These are phyloP conservation scores for Sepiola atlantica DNA, from an alignment of 2,888 invertebrate species.

Conservation along the genomic window DNA sequence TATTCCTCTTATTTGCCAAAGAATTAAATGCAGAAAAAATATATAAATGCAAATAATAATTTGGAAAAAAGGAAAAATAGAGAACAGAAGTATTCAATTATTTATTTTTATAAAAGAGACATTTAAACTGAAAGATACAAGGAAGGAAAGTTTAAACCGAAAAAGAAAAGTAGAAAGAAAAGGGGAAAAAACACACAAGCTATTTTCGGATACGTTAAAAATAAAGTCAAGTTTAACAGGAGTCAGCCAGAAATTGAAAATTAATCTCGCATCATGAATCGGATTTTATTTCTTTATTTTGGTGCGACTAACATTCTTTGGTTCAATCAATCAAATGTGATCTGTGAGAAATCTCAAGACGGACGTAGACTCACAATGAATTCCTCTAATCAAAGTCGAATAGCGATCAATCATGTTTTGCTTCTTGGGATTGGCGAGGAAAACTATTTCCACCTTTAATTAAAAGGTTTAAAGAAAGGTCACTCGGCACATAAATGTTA, in stretches of 20 bases:
- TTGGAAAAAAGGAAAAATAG: no score
- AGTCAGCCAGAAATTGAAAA: background rate
- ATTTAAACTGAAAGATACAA: no score
- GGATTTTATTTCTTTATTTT: background rate
- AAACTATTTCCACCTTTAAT: background rate
- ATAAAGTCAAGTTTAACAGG: no score
- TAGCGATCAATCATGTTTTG: background rate
- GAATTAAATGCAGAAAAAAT: no score
- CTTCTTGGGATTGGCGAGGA: background rate
- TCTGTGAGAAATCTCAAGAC: background rate
- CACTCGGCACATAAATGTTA: background rate
- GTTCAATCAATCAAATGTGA: background rate
- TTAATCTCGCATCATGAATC: background rate
- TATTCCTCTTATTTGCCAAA: no score
- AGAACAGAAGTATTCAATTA: no score
- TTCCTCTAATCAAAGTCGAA: background rate
- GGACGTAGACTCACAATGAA: background rate
- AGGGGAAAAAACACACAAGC: background rate
- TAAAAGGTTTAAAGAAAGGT: background rate
- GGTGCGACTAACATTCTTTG: background rate
- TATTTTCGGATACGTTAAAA: background rate
- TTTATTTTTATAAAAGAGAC: no score
- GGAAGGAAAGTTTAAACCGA: no score
- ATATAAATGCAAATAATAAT: no score
- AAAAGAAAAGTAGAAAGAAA: no score